phyloP scores from a whole-genome alignment of 92 coral and sea anemone species.

The Parazoanthus swiftii region DNA sequence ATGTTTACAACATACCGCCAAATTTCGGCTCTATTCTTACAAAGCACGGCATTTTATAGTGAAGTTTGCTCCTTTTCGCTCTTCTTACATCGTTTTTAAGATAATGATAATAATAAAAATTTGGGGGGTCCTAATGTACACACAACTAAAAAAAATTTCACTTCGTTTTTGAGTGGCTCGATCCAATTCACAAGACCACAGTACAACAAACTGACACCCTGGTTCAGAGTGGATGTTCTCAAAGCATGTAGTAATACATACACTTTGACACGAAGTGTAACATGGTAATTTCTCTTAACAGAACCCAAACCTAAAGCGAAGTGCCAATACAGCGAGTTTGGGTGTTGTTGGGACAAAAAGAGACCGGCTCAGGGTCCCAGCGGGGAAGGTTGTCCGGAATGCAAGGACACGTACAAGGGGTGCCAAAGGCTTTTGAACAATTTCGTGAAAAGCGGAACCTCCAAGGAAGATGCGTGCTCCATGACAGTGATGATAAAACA shows the following conservation, averaged over 20 bases:
- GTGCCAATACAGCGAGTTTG: not conserved
- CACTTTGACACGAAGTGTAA: no score
- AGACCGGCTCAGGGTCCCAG: not conserved
- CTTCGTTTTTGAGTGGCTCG: no score
- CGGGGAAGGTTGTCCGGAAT: constrained; percentile 1
- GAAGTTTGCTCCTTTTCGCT: no score
- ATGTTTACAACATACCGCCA: no score
- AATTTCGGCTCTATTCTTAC: no score
- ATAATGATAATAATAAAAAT: no score
- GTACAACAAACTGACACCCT: no score
- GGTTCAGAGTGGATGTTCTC: not conserved
- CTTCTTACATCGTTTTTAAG: no score
- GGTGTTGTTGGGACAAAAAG: constrained; percentile 25
- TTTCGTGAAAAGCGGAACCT: not conserved
- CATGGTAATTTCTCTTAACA: not conserved
- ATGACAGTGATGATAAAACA: not conserved
- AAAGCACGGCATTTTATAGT: no score
- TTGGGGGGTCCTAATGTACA: no score
- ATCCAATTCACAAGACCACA: no score
- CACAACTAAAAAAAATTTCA: no score
- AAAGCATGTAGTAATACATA: not conserved
- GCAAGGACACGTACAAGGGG: constrained; percentile 5
- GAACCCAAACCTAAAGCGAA: constrained; percentile 14
- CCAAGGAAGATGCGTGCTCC: not conserved
- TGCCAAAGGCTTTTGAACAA: not conserved